Evolutionary conservation across 2,888 invertebrate genomes (phyloP).

Genomic region (Caenorhabditis virilis): DNA sequence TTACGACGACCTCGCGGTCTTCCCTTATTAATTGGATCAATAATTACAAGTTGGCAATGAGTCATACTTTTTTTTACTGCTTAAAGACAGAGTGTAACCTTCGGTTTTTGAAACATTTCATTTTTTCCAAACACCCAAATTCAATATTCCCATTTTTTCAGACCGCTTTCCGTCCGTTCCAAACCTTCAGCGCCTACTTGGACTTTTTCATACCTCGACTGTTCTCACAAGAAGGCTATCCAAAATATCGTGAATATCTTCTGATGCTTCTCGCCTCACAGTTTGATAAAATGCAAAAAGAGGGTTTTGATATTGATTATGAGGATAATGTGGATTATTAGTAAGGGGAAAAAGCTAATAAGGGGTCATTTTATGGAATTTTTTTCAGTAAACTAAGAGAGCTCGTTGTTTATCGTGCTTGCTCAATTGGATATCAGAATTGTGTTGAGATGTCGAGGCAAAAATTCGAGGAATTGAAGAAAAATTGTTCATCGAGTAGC

Average conservation of each 20-base stretch:
- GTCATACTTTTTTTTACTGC: too few species aligned
- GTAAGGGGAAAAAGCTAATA: constrained; percentile 5
- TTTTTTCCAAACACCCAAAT: too few species aligned
- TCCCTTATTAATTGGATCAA: too few species aligned
- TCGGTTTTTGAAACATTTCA: too few species aligned
- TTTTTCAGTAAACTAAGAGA: constrained; percentile 24
- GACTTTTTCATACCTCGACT: constrained; percentile 34
- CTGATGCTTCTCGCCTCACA: constrained; percentile 17
- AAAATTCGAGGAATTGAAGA: constrained; percentile 26
- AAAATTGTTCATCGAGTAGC: constrained; percentile 22
- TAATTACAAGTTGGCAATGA: too few species aligned
- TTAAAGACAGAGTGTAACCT: too few species aligned
- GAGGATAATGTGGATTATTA: constrained; percentile 13
- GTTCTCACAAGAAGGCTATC: constrained; percentile 8
- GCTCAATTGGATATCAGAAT: constrained; percentile 42
- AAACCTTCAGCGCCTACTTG: constrained; percentile 33
- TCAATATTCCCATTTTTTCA: too few species aligned
- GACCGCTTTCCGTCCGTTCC: constrained; percentile 33
- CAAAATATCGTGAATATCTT: constrained; percentile 24
- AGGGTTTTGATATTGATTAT: constrained; percentile 13
- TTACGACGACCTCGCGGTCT: too few species aligned
- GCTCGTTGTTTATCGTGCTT: constrained; percentile 19
- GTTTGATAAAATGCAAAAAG: constrained; percentile 18
- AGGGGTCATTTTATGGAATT: not conserved
- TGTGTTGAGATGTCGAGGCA: constrained; percentile 39